These are phyloP conservation scores for Andricus quercusramuli DNA, from an alignment of 2,888 invertebrate species.

Conservation along the genomic window DNA sequence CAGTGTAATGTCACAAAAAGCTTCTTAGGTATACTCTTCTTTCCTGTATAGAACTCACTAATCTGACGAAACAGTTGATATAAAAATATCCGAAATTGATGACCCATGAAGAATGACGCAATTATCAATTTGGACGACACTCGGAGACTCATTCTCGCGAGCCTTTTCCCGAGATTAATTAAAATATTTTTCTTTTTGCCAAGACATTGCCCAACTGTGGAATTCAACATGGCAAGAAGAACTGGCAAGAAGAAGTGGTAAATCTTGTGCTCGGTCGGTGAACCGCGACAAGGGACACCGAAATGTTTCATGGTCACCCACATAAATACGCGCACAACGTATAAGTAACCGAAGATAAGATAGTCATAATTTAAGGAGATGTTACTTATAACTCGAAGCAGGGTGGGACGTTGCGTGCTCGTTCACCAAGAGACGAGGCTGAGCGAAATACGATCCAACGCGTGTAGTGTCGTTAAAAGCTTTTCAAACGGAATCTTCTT, in stretches of 20 bases:
- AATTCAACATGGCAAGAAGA: constrained; percentile 56
- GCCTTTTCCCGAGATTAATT: constrained; percentile 32
- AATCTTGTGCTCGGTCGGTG: constrained; percentile 59
- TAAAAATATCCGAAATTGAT: too few species aligned
- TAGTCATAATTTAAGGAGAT: constrained; percentile 72
- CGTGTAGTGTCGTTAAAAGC: constrained; percentile 66
- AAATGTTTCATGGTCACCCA: constrained; percentile 70
- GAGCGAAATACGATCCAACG: constrained; percentile 65
- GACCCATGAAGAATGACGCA: too few species aligned
- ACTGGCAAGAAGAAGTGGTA: constrained; percentile 52
- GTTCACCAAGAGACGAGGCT: constrained; percentile 54
- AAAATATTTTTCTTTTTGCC: constrained; percentile 33
- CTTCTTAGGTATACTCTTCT: too few species aligned
- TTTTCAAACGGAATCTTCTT: constrained; percentile 56
- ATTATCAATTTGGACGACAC: not conserved
- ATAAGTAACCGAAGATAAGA: constrained; percentile 73
- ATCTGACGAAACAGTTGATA: too few species aligned
- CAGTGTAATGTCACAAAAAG: too few species aligned
- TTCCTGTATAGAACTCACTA: too few species aligned
- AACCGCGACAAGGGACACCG: constrained; percentile 68
- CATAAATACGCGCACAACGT: constrained; percentile 69
- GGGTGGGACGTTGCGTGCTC: constrained; percentile 57
- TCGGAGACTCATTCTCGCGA: not conserved
- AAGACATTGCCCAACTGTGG: constrained; percentile 53
- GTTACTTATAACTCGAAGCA: constrained; percentile 66